Evolutionary conservation across 92 coral and sea anemone genomes (phyloP).

Genomic region (Palythoa heliodiscus): DNA sequence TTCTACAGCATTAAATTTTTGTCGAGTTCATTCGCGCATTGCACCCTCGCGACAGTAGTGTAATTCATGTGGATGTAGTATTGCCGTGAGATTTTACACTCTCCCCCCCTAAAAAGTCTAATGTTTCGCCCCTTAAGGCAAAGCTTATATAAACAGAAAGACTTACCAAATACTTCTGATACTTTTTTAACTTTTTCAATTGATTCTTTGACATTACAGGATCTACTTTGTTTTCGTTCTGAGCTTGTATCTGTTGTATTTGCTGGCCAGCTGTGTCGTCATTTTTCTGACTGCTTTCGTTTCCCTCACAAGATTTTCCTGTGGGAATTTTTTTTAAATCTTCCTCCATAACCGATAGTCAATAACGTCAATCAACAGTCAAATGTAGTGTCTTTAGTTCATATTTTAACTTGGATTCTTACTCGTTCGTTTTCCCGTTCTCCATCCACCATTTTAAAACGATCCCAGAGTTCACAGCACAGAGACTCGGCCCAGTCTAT

Average conservation of each 20-base stretch:
- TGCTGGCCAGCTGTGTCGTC: neutral
- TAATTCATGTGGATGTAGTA: too few species aligned
- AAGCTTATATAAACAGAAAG: neutral
- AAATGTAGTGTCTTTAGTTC: too few species aligned
- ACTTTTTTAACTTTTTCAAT: slow-evolving; percentile 73
- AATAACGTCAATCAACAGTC: too few species aligned
- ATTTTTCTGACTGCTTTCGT: neutral
- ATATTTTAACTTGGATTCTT: neutral
- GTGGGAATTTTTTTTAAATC: neutral
- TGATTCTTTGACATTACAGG: slow-evolving; percentile 73
- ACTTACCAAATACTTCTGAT: slow-evolving; percentile 72
- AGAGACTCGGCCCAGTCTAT: slow-evolving; percentile 53
- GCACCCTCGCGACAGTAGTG: too few species aligned
- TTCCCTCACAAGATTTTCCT: neutral
- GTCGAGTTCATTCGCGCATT: too few species aligned
- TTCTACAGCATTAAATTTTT: too few species aligned
- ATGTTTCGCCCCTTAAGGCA: too few species aligned
- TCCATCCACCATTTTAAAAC: slow-evolving; percentile 73
- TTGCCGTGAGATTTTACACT: too few species aligned
- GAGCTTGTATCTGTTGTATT: neutral
- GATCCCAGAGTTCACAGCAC: slow-evolving; percentile 49
- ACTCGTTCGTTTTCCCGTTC: neutral
- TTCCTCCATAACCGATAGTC: neutral
- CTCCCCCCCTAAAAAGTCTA: too few species aligned
- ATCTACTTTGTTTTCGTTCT: neutral